Percentiles rank a stretch among this genome's conserved stretches.
phyloP scores from a whole-genome alignment of 2,888 invertebrate genomes.

The Lycaena phlaeas region DNA sequence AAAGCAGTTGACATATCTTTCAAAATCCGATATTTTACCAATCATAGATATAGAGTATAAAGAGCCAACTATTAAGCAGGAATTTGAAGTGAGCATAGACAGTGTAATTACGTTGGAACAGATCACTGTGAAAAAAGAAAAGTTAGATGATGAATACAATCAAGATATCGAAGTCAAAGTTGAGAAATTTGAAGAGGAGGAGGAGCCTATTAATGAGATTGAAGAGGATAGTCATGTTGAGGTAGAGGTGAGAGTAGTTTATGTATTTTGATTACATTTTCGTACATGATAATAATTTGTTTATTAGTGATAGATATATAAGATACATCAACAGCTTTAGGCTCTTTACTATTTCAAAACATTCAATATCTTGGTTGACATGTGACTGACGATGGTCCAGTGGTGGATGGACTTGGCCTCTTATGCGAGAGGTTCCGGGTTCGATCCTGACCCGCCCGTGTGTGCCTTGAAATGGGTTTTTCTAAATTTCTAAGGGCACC shows the following conservation, averaged over 20 bases:
- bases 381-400: too few relatives aligned
- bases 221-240: slow-evolving; percentile 1
- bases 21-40: not conserved
- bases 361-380: too few relatives aligned
- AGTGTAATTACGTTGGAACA: slow-evolving; percentile 15
- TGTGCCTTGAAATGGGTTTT: too few relatives aligned
- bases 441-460: too few relatives aligned
- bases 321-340: too few relatives aligned
- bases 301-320: too few relatives aligned
- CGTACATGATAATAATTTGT: too few relatives aligned
- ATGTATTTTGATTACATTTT: too few relatives aligned
- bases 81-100: slow-evolving; percentile 12
- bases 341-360: too few relatives aligned
- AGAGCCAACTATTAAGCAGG: slow-evolving; percentile 18
- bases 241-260: slow-evolving; percentile 5
- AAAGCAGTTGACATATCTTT: not conserved
- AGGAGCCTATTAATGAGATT: not conserved
- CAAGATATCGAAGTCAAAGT: slow-evolving; percentile 14
- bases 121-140: not conserved
- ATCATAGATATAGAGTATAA: slow-evolving; percentile 14
- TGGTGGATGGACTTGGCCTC: too few relatives aligned
- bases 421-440: too few relatives aligned
- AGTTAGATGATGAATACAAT: slow-evolving; percentile 10
- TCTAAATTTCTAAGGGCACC: too few relatives aligned
- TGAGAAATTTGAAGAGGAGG: not conserved